Percentiles rank a stretch among this genome's conserved stretches.
Evolutionary conservation across 23 tunicate genomes (phyloP).

Genomic region (Clavelina lepadiformis): DNA sequence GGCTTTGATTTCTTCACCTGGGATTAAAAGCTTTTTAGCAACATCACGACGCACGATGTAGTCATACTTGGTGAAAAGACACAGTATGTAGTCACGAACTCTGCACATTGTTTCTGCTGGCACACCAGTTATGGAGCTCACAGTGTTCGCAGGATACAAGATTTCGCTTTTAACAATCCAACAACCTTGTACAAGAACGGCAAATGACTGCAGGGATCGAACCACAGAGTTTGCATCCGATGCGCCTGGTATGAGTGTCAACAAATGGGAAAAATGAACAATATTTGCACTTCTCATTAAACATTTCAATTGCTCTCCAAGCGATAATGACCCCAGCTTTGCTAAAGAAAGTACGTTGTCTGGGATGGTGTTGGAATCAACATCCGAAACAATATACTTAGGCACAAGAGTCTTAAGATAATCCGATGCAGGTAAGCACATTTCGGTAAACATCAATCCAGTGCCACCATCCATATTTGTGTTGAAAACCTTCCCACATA

Average conservation of each 20-base stretch:
- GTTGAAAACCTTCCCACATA: constrained; percentile 11
- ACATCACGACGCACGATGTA: constrained; percentile 41
- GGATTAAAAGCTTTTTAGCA: constrained; percentile 37
- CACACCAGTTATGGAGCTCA: constrained; percentile 52
- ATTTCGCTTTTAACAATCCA: constrained; percentile 90
- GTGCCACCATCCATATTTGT: background rate
- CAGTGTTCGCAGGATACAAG: constrained; percentile 59
- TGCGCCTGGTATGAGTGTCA: constrained; percentile 40
- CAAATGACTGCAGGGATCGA: constrained; percentile 75
- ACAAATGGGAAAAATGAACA: constrained; percentile 56
- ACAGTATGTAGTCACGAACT: constrained; percentile 62
- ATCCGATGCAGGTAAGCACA: constrained; percentile 22
- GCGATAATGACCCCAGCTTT: constrained; percentile 28
- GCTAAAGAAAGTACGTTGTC: constrained; percentile 61
- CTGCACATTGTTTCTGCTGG: constrained; percentile 59
- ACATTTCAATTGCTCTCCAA: constrained; percentile 57
- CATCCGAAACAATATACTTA: constrained; percentile 23
- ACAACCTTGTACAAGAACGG: constrained; percentile 64
- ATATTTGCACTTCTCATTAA: constrained; percentile 78
- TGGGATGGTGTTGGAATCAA: constrained; percentile 33
- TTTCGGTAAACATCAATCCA: constrained; percentile 47
- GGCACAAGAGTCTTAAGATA: constrained; percentile 50
- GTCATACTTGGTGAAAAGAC: constrained; percentile 35
- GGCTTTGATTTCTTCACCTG: constrained; percentile 69
- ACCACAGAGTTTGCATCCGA: constrained; percentile 62